Conservation (phyloP, 2,113 vertebrate genomes). For the Leptosomus discolor region DNA sequence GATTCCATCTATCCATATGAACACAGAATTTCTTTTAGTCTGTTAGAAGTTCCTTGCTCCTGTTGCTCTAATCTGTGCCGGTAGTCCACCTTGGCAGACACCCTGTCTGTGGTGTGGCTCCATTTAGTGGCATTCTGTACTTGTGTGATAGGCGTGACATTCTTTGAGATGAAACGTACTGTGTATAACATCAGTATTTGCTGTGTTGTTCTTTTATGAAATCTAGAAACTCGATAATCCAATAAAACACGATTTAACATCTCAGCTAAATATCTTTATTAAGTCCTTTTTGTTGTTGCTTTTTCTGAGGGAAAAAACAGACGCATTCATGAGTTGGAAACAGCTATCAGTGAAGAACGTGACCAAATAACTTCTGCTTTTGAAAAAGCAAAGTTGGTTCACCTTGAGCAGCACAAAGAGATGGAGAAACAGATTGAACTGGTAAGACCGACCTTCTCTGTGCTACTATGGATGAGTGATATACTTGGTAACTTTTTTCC, state of each 20-base stretch:
- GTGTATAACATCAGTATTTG: background rate
- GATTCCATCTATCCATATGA: background rate
- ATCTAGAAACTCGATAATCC: background rate
- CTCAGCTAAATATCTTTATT: background rate
- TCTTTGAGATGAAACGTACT: background rate
- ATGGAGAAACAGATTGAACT: constrained; percentile 83
- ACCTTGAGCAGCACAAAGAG: constrained; percentile 80
- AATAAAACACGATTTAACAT: background rate
- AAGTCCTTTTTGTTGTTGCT: background rate
- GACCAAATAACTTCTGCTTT: constrained; percentile 79
- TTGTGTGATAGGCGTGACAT: background rate
- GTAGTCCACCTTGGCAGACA: background rate
- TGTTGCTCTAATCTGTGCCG: background rate
- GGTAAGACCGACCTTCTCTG: constrained; percentile 71
- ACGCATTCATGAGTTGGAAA: constrained; percentile 79
- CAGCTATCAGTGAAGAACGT: constrained; percentile 77
- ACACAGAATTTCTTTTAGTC: background rate
- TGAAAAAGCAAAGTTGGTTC: constrained; percentile 79
- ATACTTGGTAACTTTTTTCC: background rate
- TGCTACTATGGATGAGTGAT: background rate
- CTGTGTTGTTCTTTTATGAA: background rate
- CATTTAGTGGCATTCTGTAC: background rate
- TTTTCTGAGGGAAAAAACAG: constrained; percentile 78
- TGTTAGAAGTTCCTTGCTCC: background rate
- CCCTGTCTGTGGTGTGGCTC: background rate